Conservation (phyloP, 1,140 invertebrate genomes). For the Papilio helenus region DNA sequence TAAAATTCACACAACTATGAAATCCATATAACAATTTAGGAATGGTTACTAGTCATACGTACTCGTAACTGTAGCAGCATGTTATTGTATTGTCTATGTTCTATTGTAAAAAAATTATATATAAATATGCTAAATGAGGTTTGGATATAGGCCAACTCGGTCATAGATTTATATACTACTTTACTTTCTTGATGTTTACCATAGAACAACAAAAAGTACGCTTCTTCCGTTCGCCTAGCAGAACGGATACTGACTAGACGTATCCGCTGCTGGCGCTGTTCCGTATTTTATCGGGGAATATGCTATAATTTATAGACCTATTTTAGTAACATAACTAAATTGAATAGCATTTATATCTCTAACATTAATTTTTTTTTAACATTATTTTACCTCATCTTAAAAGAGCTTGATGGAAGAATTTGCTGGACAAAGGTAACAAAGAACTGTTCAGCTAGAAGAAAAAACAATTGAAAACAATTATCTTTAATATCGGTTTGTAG, state of each 20-base stretch:
- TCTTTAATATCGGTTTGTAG: neutral
- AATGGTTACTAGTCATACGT: neutral
- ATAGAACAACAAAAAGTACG: slow-evolving; percentile 37
- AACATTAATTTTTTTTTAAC: neutral
- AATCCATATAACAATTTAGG: neutral
- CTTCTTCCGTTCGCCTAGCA: slow-evolving; percentile 31
- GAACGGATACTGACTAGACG: slow-evolving; percentile 33
- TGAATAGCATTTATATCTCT: neutral
- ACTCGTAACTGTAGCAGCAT: neutral
- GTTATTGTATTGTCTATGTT: neutral
- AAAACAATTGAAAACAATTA: no score
- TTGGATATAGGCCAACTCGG: slow-evolving; percentile 32
- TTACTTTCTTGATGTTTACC: slow-evolving; percentile 34
- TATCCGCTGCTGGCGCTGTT: slow-evolving; percentile 27
- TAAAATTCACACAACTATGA: neutral
- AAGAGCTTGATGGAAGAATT: no score
- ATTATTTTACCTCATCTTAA: no score
- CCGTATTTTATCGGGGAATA: slow-evolving; percentile 31
- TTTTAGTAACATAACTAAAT: slow-evolving; percentile 24
- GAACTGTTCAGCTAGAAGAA: no score
- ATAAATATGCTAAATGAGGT: slow-evolving; percentile 17
- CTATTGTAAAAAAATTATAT: neutral
- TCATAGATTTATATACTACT: slow-evolving; percentile 32
- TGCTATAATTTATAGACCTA: slow-evolving; percentile 31
- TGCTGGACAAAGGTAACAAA: no score